Base-by-base conservation (phyloP, 2,113 vertebrate species). In the Solea senegalensis region DNA sequence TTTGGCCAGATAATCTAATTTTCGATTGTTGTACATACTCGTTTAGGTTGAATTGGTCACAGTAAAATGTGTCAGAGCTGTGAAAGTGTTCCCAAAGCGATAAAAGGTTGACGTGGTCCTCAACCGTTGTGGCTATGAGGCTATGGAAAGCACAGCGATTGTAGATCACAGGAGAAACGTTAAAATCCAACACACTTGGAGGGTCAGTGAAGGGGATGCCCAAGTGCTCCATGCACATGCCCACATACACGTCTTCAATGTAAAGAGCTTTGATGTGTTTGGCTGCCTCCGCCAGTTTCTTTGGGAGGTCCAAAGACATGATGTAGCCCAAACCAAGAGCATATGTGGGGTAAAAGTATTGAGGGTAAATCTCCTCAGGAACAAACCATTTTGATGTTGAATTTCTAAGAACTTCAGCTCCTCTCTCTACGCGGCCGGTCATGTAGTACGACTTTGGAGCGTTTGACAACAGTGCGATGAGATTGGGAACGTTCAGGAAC, bases 181-280 rank as follows among this genome's bases (percentile, higher is more conserved):
- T 26, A 16, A 93, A 92, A 0, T 82, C 56, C 4, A 1, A 0
- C 0, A 0, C 0, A 1, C 12, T 65, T 2, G 89, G 64, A 0
- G 15, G 0, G 5, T 72, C 6, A 0, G 72, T 86, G 9, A 40
- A 74, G 1, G 0, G 0, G 34, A 94, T n/a, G 0, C 81, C 75
- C 64, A 94, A 2, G 1, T 83, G 55, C 0, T 57, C 14, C 84
- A 95, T 83, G 50, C 93, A 95, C 83, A 91, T 7, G 0, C 92
- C 90, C 53, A 93, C 34, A 70, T 75, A 86, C 4, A 87, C 89
- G 9, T 92, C 95, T 39, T 96, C 95, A 59, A 95, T 94, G 75
- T 94, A 94, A 43, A 96, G 2, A 0, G 77, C 0, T 0, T 56
- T 85, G 5, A 92, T 15, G 0, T 15, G 51, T 5, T 78, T 86